Base-by-base conservation (phyloP, 2,113 vertebrate species). In the Ibidorhyncha struthersii region DNA sequence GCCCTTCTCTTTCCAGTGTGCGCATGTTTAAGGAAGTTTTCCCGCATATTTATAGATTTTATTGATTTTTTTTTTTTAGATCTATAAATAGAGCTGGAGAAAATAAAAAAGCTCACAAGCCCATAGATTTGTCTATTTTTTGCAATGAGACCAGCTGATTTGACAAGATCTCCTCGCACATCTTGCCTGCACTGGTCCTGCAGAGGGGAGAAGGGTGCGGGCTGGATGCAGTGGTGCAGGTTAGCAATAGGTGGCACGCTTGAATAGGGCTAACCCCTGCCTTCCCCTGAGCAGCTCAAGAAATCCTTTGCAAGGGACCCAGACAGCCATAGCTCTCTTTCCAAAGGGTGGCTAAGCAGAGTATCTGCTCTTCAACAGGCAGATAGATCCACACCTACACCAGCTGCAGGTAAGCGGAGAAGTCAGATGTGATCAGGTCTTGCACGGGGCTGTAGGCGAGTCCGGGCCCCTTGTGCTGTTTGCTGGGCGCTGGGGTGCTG, bases 151-250 rank as follows among this genome's bases (percentile, higher is more conserved):
- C 4, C 2, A 6, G 49, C 13, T 41, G 58, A 38, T 61, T 6
- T 14, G 77, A 10, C 17, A n/a, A 8, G 29, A 71, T 53, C 7
- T 50, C 11, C 49, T 6, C 1, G 2, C 4, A 4, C 10, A 0
- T 2, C 65, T 45, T 13, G 36, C 27, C 71, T 41, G 56, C 47
- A 0, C 36, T 34, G 67, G 8, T 80, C 47, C 18, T 40, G 62
- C 63, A 7, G 71, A 74, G 41, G 50, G 34, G 8, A 58, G 80
- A 21, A 13, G n/a, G 61, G 7, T 12, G 66, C 2, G 0, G 56
- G 67, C 36, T 84, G 73, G 4, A 3, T 47, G 88, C 85, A 61
- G 36, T 14, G 50, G 74, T 34, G 47, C 0, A 1, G 21, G 7
- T 18, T 10, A 81, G 67, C 93, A 53, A 50, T 36, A 92, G 94